phyloP scores from a whole-genome alignment of 2,888 invertebrate species.

The Epinotia ramella region DNA sequence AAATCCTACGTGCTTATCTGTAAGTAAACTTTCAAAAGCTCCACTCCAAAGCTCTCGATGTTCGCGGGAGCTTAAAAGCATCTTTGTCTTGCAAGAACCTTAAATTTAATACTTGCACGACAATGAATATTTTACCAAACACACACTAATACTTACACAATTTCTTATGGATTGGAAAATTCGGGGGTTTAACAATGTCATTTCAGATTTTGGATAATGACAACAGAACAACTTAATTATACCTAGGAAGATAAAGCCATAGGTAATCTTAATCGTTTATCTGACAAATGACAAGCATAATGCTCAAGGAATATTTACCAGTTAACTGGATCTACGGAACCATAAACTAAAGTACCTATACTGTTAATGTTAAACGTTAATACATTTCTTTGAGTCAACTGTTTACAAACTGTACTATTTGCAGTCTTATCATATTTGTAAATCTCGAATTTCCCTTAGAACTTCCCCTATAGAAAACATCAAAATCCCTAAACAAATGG shows the following conservation, averaged over 20 bases:
- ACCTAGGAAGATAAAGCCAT: background rate
- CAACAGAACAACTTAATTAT: too few species aligned
- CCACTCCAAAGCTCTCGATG: constrained; percentile 57
- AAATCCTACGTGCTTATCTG: background rate
- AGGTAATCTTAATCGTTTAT: background rate
- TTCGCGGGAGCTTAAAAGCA: constrained; percentile 79
- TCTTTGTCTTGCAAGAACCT: constrained; percentile 82
- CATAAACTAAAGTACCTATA: background rate
- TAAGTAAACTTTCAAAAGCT: background rate
- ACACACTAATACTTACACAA: constrained; percentile 13
- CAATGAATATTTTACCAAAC: constrained; percentile 48
- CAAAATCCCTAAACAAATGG: constrained; percentile 38
- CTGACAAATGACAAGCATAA: background rate
- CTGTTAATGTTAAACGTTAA: too few species aligned
- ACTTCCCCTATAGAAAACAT: constrained; percentile 30
- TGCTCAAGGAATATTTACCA: background rate
- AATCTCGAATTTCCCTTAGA: constrained; percentile 17
- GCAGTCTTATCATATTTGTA: constrained; percentile 9
- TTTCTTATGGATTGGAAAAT: background rate
- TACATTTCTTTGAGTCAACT: background rate
- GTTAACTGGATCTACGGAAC: background rate
- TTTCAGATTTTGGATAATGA: background rate
- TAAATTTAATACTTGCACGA: constrained; percentile 66
- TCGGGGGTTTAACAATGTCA: background rate
- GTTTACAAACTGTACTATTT: background rate